A percentile compares a stretch with the other conserved stretches of the same genome.
phyloP scores from a whole-genome alignment of 2,797 vertebrate species.

The Darevskia mixta region DNA sequence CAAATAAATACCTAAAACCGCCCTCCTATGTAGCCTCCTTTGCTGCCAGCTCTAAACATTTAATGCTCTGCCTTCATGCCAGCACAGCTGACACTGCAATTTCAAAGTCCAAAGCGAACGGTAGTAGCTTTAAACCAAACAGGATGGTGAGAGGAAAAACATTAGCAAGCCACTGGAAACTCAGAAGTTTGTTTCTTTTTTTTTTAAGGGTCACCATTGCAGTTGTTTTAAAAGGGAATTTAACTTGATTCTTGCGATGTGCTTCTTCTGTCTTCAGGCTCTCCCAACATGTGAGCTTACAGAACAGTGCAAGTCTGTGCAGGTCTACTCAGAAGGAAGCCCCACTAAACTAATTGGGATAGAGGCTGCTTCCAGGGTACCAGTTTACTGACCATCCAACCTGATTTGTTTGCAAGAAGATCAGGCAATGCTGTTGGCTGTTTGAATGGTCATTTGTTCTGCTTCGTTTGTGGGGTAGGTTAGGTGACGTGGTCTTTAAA shows the following conservation, averaged over 20 bases:
- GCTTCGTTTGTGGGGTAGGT: too few relatives aligned
- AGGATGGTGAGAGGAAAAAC: slow-evolving; percentile 15
- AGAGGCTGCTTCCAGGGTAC: too few relatives aligned
- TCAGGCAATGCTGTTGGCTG: too few relatives aligned
- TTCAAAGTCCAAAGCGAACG: slow-evolving; percentile 83
- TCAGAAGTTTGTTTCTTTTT: neutral
- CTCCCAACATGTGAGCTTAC: neutral
- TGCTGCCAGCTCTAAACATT: slow-evolving; percentile 71
- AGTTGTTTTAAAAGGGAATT: slow-evolving; percentile 67
- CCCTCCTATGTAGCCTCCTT: slow-evolving; percentile 77
- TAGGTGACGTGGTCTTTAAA: too few relatives aligned
- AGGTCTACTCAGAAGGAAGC: too few relatives aligned
- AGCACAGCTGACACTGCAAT: slow-evolving; percentile 79
- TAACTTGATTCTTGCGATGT: slow-evolving; percentile 41
- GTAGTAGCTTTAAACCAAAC: slow-evolving; percentile 66
- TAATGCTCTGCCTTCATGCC: slow-evolving; percentile 72
- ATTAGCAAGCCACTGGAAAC: slow-evolving; percentile 30
- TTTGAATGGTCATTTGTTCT: too few relatives aligned
- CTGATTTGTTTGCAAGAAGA: too few relatives aligned
- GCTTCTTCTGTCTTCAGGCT: neutral
- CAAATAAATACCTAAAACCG: slow-evolving; percentile 93
- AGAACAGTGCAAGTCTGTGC: too few relatives aligned
- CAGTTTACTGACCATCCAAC: too few relatives aligned
- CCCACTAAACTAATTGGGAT: too few relatives aligned
- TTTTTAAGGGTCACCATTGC: slow-evolving; percentile 22